Evolutionary conservation across 1,140 invertebrate species (phyloP).

Genomic region (Drosophila nigromelanica): DNA sequence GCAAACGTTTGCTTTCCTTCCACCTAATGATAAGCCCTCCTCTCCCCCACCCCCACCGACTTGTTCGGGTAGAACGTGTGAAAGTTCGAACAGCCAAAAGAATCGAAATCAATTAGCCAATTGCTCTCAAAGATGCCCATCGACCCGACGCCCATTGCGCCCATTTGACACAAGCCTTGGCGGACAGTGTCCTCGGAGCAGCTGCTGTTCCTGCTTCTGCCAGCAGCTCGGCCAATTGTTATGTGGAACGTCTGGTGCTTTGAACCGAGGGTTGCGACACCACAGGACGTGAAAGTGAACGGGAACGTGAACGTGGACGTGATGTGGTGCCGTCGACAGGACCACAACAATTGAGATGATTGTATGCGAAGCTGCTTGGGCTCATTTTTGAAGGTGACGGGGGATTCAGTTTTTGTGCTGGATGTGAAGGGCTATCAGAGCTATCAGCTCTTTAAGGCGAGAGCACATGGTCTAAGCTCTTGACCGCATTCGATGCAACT

Average conservation of each 20-base stretch:
- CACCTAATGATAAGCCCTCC: conserved; percentile 36
- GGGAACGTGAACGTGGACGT: conserved; percentile 14
- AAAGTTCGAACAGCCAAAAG: conserved; percentile 58
- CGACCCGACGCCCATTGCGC: conserved; percentile 32
- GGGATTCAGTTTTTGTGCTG: not conserved
- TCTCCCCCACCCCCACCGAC: not conserved
- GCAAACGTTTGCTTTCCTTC: conserved; percentile 70
- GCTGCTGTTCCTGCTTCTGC: not conserved
- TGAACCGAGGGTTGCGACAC: conserved; percentile 49
- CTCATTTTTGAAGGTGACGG: conserved; percentile 1
- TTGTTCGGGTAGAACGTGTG: conserved; percentile 54
- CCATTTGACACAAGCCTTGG: conserved; percentile 34
- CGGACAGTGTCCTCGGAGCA: not conserved
- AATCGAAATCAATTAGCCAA: conserved; percentile 81
- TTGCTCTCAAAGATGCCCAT: conserved; percentile 72
- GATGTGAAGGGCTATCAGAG: conserved; percentile 12
- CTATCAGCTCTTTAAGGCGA: conserved; percentile 20
- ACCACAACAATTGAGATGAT: conserved; percentile 49
- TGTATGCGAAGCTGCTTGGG: conserved; percentile 25
- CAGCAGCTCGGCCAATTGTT: conserved; percentile 45
- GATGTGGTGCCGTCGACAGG: conserved; percentile 38
- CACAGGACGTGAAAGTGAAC: conserved; percentile 17
- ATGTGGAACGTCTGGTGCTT: conserved; percentile 50
- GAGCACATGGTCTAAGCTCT: conserved; percentile 2
- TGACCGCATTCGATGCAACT: conserved; percentile 48